Conservation (phyloP, 2,888 invertebrate genomes). For the Scotopteryx bipunctaria region DNA sequence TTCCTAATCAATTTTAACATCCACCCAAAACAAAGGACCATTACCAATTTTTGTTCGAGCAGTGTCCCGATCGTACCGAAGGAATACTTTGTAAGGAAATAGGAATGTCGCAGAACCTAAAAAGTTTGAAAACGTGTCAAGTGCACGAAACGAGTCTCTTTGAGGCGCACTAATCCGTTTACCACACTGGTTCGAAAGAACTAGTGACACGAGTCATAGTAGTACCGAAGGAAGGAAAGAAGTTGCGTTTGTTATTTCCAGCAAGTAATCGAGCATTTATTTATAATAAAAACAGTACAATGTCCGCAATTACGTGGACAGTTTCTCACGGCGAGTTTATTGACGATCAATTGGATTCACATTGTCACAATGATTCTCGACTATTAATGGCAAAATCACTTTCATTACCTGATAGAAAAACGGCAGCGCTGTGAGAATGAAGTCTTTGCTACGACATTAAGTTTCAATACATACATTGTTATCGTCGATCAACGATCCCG, state of each 20-base stretch:
- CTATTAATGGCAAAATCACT: constrained; percentile 42
- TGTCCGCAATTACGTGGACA: constrained; percentile 30
- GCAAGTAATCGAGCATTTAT: background rate
- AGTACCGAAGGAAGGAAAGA: too few species aligned
- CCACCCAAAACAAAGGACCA: too few species aligned
- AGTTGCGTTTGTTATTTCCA: background rate
- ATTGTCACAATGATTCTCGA: constrained; percentile 37
- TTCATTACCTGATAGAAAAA: constrained; percentile 45
- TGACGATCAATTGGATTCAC: constrained; percentile 43
- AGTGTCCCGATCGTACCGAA: too few species aligned
- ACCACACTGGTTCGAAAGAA: too few species aligned
- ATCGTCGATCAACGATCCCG: background rate
- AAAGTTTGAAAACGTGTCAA: too few species aligned
- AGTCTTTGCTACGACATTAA: constrained; percentile 4
- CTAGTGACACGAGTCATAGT: too few species aligned
- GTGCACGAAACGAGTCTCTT: too few species aligned
- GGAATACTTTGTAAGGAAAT: too few species aligned
- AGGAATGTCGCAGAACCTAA: too few species aligned
- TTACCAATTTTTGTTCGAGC: too few species aligned
- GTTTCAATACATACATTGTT: constrained; percentile 6
- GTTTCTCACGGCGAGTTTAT: constrained; percentile 43
- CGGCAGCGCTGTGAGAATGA: constrained; percentile 35
- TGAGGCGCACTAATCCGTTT: too few species aligned
- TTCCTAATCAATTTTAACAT: too few species aligned
- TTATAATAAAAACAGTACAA: constrained; percentile 16